Percentiles rank a stretch among this genome's conserved stretches.
Evolutionary conservation across 2,113 vertebrate species (phyloP).

Genomic region (Arothron firmamentum): DNA sequence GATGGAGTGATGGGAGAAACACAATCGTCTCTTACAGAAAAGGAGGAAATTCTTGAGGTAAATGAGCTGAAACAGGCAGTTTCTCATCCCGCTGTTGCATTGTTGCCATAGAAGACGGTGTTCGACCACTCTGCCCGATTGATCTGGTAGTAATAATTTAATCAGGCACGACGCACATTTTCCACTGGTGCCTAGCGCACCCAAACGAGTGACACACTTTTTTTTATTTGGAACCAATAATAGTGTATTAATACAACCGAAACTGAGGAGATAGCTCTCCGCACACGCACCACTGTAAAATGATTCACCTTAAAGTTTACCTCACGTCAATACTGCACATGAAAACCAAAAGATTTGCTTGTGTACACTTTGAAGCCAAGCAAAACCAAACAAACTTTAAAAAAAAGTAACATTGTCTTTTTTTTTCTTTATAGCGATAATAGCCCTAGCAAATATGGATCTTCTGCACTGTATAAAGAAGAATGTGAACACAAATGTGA

Average conservation of each 20-base stretch:
- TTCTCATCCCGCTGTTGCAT: slow-evolving; percentile 80
- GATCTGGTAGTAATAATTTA: slow-evolving; percentile 82
- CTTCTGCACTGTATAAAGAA: slow-evolving; percentile 88
- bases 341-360: slow-evolving; percentile 89
- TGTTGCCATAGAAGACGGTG: slow-evolving; percentile 82
- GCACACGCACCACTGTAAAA: slow-evolving; percentile 89
- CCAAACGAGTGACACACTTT: slow-evolving; percentile 81
- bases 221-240: slow-evolving; percentile 72
- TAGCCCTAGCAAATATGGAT: slow-evolving; percentile 89
- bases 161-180: slow-evolving; percentile 74
- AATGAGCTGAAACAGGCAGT: slow-evolving; percentile 99
- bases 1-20: slow-evolving; percentile 98
- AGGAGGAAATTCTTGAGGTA: slow-evolving; percentile 99
- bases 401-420: slow-evolving; percentile 68
- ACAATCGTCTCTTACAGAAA: slow-evolving; percentile 86
- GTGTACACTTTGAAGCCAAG: slow-evolving; percentile 93
- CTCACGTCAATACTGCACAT: slow-evolving; percentile 99
- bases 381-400: slow-evolving; percentile 77
- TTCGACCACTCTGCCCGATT: slow-evolving; percentile 85
- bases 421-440: slow-evolving; percentile 72
- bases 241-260: slow-evolving; percentile 90
- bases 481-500: slow-evolving; percentile 93
- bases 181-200: slow-evolving; percentile 85
- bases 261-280: slow-evolving; percentile 86
- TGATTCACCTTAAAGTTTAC: slow-evolving; percentile 90